phyloP scores from a whole-genome alignment of 2,797 vertebrate species.

The Nyctibius grandis region DNA sequence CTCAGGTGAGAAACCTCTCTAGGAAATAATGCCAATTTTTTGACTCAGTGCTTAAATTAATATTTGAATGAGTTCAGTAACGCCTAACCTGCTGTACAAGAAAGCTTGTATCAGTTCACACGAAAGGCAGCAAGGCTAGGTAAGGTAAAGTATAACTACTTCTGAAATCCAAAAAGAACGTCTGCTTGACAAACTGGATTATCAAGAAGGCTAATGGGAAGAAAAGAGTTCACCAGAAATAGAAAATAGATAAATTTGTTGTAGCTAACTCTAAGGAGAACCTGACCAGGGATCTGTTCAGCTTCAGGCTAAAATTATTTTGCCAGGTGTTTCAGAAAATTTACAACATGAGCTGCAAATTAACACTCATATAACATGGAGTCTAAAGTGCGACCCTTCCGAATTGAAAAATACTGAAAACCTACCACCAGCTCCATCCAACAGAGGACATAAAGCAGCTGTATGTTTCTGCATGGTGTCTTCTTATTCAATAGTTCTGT shows the following conservation, averaged over 20 bases:
- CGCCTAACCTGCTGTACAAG: background rate
- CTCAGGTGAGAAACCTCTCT: background rate
- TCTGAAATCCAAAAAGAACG: background rate
- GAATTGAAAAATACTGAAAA: background rate
- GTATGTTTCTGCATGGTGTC: accelerated
- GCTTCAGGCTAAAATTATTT: background rate
- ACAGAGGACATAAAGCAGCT: background rate
- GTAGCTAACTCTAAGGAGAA: background rate
- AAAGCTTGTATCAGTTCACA: background rate
- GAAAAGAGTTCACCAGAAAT: background rate
- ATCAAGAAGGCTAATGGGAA: background rate
- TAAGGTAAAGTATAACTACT: background rate
- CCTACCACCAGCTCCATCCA: background rate
- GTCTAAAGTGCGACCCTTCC: background rate
- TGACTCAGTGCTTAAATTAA: background rate
- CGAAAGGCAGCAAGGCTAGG: background rate
- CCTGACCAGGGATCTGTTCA: background rate
- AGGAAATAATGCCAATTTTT: background rate
- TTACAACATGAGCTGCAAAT: background rate
- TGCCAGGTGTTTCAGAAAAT: background rate
- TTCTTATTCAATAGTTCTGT: background rate
- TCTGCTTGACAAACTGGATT: background rate
- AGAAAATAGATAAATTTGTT: background rate
- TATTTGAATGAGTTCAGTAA: background rate
- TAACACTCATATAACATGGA: background rate